These are phyloP conservation scores for Scaptomyza parva DNA, from an alignment of 2,888 invertebrate genomes.

Conservation along the genomic window DNA sequence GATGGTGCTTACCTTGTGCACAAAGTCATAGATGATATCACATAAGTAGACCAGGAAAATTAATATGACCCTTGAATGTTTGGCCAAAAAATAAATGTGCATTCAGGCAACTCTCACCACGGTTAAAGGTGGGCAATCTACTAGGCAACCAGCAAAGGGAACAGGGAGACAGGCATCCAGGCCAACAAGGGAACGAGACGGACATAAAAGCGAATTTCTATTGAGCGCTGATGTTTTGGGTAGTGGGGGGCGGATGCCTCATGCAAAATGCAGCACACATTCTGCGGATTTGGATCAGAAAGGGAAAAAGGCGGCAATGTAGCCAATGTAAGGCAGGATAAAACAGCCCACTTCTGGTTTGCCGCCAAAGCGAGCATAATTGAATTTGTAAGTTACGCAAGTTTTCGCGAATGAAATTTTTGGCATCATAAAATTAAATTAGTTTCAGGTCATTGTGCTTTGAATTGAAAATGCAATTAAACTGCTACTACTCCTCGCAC, in stretches of 20 bases:
- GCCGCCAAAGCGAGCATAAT: constrained; percentile 37
- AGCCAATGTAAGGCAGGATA: not conserved
- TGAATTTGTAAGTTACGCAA: constrained; percentile 52
- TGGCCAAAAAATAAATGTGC: constrained; percentile 38
- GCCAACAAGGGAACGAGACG: constrained; percentile 17
- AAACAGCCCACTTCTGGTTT: constrained; percentile 6
- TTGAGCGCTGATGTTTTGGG: constrained; percentile 44
- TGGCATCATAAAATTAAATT: constrained; percentile 59
- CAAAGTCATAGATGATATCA: not conserved
- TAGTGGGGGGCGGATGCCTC: constrained; percentile 15
- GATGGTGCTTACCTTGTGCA: not conserved
- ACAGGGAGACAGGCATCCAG: not conserved
- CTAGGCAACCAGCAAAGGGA: constrained; percentile 1
- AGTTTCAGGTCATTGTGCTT: constrained; percentile 43
- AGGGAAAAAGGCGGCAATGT: not conserved
- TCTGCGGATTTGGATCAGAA: constrained; percentile 5
- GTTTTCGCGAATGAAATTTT: constrained; percentile 27
- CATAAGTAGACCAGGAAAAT: constrained; percentile 17
- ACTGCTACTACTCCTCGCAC: constrained; percentile 11
- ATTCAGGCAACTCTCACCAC: constrained; percentile 1
- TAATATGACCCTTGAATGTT: constrained; percentile 4
- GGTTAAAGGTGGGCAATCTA: constrained; percentile 10
- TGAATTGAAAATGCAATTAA: constrained; percentile 73
- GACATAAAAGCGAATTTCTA: constrained; percentile 65
- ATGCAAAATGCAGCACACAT: constrained; percentile 66